These are phyloP conservation scores for Drosophila kepulauana DNA, from an alignment of 1,140 invertebrate genomes.

Conservation along the genomic window DNA sequence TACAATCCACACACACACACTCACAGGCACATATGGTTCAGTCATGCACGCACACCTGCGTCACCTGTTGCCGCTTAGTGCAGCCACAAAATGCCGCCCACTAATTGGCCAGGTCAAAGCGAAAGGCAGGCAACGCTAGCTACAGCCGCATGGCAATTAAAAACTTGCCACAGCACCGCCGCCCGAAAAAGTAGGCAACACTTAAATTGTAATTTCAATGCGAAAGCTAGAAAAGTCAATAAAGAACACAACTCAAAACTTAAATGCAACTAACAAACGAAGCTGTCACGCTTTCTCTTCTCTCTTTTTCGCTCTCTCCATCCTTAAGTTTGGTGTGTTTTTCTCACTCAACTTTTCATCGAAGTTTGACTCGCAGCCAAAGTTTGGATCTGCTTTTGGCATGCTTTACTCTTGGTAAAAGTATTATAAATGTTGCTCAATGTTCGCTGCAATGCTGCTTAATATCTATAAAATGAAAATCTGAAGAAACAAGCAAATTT, in stretches of 20 bases:
- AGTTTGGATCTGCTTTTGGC: conserved; percentile 44
- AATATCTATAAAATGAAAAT: conserved; percentile 10
- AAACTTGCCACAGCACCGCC: conserved; percentile 3
- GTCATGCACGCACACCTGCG: conserved; percentile 14
- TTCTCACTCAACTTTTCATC: conserved; percentile 70
- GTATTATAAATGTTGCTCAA: conserved; percentile 39
- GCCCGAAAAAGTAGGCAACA: conserved; percentile 64
- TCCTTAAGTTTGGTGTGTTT: conserved; percentile 44
- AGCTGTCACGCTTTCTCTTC: conserved; percentile 21
- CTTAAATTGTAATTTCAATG: conserved; percentile 48
- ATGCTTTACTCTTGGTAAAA: conserved; percentile 33
- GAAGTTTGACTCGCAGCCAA: conserved; percentile 69
- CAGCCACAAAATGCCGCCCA: conserved; percentile 36
- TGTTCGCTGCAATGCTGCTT: conserved; percentile 15
- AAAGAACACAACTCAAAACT: conserved; percentile 64
- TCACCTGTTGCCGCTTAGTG: conserved; percentile 12
- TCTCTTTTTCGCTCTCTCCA: neutral
- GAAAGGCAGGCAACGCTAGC: conserved; percentile 2
- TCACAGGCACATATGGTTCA: conserved; percentile 6
- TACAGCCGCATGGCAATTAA: conserved; percentile 44
- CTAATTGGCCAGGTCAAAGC: conserved; percentile 56
- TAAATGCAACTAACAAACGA: conserved; percentile 67
- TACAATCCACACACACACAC: conserved; percentile 1
- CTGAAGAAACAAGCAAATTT: conserved; percentile 6
- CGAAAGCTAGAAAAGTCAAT: conserved; percentile 60